These are phyloP conservation scores for Champsocephalus esox DNA, from an alignment of 2,797 vertebrate species.

Conservation along the genomic window DNA sequence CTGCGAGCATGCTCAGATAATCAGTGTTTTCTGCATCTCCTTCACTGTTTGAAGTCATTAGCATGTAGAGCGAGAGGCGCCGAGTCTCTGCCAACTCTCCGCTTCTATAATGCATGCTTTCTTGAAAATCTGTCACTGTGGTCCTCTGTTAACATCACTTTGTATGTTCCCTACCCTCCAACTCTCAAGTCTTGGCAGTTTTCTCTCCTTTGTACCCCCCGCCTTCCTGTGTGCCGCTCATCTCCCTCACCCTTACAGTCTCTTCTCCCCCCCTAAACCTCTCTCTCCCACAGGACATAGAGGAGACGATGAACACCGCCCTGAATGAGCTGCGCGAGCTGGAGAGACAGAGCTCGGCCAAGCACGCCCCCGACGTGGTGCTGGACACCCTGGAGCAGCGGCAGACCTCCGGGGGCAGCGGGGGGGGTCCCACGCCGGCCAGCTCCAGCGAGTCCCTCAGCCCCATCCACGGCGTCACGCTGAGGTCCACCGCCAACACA, in stretches of 20 bases:
- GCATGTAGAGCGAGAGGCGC: conserved; percentile 52
- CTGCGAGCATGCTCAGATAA: conserved; percentile 60
- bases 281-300: conserved; percentile 90
- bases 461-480: conserved; percentile 81
- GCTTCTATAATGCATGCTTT: conserved; percentile 42
- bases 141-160: conserved; percentile 23
- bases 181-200: conserved; percentile 8
- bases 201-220: background rate
- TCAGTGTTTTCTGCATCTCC: conserved; percentile 55
- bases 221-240: background rate
- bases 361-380: conserved; percentile 97
- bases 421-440: conserved; percentile 85
- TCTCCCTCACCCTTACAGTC: background rate
- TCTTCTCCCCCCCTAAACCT: background rate
- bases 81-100: conserved; percentile 39
- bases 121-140: conserved; percentile 23
- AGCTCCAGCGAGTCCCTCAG: conserved; percentile 88
- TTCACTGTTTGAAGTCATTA: conserved; percentile 37
- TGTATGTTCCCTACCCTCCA: conserved; percentile 3
- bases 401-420: conserved; percentile 83
- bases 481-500: conserved; percentile 83
- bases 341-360: conserved; percentile 95
- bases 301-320: conserved; percentile 98
- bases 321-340: conserved; percentile 97
- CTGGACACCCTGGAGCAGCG: conserved; percentile 97